Percentiles rank a stretch among this genome's conserved stretches.
phyloP scores from a whole-genome alignment of 2,113 vertebrate species.

The Xenopus tropicalis region UCB_Xtro_10.0 CM004444.2:52117501-52118000 shows the following conservation, averaged over 20 bases:
- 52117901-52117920: too few species aligned
- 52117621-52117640: conserved; percentile 20
- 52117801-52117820: conserved; percentile 21
- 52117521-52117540: too few species aligned
- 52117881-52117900: too few species aligned
- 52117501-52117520: too few species aligned
- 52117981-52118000: too few species aligned
- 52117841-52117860: background rate
- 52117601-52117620: conserved; percentile 24
- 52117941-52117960: too few species aligned
- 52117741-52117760: conserved; percentile 19
- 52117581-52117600: background rate
- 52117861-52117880: too few species aligned
- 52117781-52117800: conserved; percentile 21
- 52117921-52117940: too few species aligned
- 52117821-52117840: conserved; percentile 27
- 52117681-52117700: conserved; percentile 10
- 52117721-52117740: conserved; percentile 35
- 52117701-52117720: conserved; percentile 35
- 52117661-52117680: conserved; percentile 21
- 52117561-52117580: too few species aligned
- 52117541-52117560: too few species aligned
- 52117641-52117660: conserved; percentile 23
- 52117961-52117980: too few species aligned
- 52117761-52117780: conserved; percentile 20